Conservation (phyloP, 2,113 vertebrate genomes). For the Pygoscelis adeliae region DNA sequence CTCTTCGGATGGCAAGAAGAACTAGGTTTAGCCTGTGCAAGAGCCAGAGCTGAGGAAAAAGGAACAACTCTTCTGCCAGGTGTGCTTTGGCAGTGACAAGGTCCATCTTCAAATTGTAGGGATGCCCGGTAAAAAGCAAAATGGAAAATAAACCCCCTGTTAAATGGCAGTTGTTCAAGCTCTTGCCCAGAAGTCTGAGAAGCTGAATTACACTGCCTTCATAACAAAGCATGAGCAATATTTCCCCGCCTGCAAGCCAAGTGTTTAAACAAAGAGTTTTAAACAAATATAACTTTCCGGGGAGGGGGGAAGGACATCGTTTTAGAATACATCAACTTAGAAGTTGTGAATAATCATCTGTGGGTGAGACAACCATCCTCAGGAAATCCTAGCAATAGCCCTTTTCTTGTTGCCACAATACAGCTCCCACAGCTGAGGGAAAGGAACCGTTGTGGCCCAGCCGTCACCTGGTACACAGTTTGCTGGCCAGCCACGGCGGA, state of each 20-base stretch:
- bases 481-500: background rate
- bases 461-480: rapidly evolving
- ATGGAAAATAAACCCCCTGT: background rate
- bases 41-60: background rate
- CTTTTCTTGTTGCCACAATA: slow-evolving; percentile 24
- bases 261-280: slow-evolving; percentile 46
- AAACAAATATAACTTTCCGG: slow-evolving; percentile 42
- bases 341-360: slow-evolving; percentile 25
- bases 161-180: background rate
- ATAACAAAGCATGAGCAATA: slow-evolving; percentile 52
- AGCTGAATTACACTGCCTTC: background rate
- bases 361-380: slow-evolving; percentile 51
- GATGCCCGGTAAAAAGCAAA: background rate
- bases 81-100: background rate
- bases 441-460: background rate
- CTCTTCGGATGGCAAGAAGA: background rate
- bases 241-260: slow-evolving; percentile 62
- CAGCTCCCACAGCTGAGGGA: slow-evolving; percentile 19
- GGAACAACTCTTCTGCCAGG: background rate
- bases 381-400: slow-evolving; percentile 57
- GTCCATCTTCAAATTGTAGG: background rate
- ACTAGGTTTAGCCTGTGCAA: background rate
- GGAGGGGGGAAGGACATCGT: background rate
- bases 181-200: background rate
- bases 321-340: background rate